Evolutionary conservation across 1,140 invertebrate genomes (phyloP), one percentile per base, ranked within the genome.

Genomic region (Babylonia areolata): DNA sequence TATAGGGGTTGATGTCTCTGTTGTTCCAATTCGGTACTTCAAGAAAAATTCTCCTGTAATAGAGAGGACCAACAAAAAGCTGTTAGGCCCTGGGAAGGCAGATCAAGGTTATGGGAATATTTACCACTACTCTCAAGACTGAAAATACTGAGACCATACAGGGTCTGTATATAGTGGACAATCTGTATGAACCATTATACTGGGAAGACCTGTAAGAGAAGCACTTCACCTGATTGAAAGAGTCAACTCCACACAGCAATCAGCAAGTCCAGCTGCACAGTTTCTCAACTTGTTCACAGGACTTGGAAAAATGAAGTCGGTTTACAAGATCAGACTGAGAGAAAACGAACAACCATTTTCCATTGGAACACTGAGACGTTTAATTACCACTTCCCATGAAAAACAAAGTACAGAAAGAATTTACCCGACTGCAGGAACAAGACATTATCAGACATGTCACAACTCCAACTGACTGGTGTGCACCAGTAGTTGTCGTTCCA

Each of bases 361-460:
- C 31, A 35, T 84, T 28, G 35, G 54, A 35, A 73, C 58, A n/a
- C 58, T 23, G 6, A n/a, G 82, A 73, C n/a, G 64, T 33, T 31
- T 84, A n/a, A n/a, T n/a, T n/a, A 15, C 64, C 64, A 20, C 39
- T 84, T 3, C 35, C 82, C 15, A 71, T 71, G 64, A 73, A 3
- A 33, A 33, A 71, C 37, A 84, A 84, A 42, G 82, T 84, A 11
- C 15, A 84, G 39, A 33, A 71, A 35, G 5, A 84, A 12, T 40
- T 84, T 3, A 73, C 58, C 23, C 35, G n/a, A 37, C 2, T 73
- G 33, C 33, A 23, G 20, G 3, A 73, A 28, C 0, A 73, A 35
- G 85, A 71, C 33, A 84, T 93, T 15, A 93, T 94, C 73, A 40
- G 80, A 83, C 87, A 84, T 79, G 87, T 93, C 0, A 86, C 42